phyloP scores from a whole-genome alignment of 1,140 invertebrate genomes.

The Dermatophagoides farinae region DNA sequence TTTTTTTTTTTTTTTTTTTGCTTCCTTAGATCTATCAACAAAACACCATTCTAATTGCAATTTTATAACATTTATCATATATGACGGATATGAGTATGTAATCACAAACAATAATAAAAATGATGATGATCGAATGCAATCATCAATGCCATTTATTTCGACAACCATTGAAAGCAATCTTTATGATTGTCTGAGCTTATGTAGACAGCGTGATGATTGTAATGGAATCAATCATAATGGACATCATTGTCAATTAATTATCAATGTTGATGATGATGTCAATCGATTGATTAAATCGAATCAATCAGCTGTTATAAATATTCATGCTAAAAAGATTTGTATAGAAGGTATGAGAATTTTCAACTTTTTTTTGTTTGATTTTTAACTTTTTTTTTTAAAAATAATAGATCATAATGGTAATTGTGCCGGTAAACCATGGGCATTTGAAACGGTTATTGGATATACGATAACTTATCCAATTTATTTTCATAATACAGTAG shows the following conservation, averaged over 20 bases:
- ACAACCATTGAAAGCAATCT: neutral
- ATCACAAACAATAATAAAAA: neutral
- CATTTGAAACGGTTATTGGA: conserved; percentile 69
- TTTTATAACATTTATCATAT: neutral
- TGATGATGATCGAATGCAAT: neutral
- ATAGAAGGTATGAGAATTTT: conserved; percentile 32
- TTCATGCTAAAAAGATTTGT: conserved; percentile 81
- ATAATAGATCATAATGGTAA: neutral
- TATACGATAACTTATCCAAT: conserved; percentile 31
- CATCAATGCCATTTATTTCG: neutral
- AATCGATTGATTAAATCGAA: neutral
- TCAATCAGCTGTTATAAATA: conserved; percentile 32
- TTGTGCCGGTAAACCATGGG: conserved; percentile 55
- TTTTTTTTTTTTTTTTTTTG: no score
- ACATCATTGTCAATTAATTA: neutral
- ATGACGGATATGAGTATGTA: neutral
- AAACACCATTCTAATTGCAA: no score
- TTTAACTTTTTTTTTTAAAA: neutral
- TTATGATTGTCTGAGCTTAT: neutral
- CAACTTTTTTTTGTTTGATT: neutral
- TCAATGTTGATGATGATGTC: neutral
- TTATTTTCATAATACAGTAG: neutral
- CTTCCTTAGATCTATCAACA: no score
- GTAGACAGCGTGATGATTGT: neutral
- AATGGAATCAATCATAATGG: conserved; percentile 1